A percentile compares a stretch with the other conserved stretches of the same genome.
Evolutionary conservation across 2,113 vertebrate species (phyloP).

Genomic region (Sialia sialis): DNA sequence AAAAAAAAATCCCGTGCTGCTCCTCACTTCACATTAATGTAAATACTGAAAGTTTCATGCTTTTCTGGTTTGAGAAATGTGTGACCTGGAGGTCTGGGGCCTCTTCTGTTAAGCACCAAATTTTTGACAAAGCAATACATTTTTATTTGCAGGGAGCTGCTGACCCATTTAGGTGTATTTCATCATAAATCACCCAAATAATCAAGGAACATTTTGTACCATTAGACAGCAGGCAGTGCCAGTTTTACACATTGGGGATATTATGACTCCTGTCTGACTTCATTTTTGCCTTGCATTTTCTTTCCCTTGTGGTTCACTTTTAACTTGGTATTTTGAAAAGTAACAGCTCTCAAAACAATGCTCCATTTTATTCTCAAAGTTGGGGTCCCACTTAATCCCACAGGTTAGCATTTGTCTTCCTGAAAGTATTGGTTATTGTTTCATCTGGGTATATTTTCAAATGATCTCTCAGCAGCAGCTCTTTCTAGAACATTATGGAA

Average conservation of each 20-base stretch:
- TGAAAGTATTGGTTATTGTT: background rate
- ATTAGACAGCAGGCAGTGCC: background rate
- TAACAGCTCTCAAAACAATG: background rate
- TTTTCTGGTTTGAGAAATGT: background rate
- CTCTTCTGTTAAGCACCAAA: background rate
- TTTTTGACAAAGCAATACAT: background rate
- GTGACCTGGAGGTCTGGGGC: background rate
- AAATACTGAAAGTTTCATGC: background rate
- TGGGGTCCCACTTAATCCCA: background rate
- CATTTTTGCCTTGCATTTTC: background rate
- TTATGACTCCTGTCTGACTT: background rate
- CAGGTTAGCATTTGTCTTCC: background rate
- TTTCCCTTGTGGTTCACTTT: background rate
- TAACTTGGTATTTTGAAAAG: background rate
- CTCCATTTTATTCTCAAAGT: background rate
- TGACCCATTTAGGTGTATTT: background rate
- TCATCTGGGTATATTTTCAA: background rate
- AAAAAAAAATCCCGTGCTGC: background rate
- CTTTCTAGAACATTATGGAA: background rate
- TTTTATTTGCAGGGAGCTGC: background rate
- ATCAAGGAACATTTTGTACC: background rate
- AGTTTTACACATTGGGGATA: background rate
- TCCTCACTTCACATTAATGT: background rate
- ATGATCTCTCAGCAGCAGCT: background rate
- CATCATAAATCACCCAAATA: background rate